These are phyloP conservation scores for Kryptopterus vitreolus DNA, from an alignment of 2,797 vertebrate genomes.

Conservation along the genomic window DNA sequence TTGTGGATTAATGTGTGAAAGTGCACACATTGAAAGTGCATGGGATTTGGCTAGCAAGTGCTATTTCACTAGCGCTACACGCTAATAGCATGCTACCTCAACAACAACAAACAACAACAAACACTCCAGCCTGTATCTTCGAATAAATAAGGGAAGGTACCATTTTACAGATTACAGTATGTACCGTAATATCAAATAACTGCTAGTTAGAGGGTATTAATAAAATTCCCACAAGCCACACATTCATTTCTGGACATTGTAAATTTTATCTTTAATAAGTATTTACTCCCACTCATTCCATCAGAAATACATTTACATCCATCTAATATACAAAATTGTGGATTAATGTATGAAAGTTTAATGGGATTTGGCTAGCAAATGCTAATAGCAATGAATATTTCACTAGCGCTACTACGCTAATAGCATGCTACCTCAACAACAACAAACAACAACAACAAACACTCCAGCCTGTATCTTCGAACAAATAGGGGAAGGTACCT, in stretches of 20 bases:
- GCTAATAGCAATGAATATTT: no score
- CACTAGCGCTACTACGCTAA: neutral
- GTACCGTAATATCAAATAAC: neutral
- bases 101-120: neutral
- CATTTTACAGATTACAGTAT: neutral
- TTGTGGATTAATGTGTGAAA: neutral
- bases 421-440: neutral
- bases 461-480: neutral
- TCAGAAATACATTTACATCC: neutral
- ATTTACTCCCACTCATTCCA: neutral
- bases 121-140: neutral
- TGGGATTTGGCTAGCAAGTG: neutral
- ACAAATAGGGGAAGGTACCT: neutral
- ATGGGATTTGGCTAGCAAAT: neutral
- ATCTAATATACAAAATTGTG: neutral
- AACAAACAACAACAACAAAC: neutral
- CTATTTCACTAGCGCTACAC: neutral
- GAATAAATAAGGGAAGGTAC: neutral
- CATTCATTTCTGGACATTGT: neutral
- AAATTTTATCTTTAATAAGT: no score
- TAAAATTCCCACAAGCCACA: neutral
- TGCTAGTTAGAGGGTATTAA: no score
- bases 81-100: neutral
- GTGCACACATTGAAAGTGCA: neutral
- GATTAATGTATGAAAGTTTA: neutral